phyloP scores from a whole-genome alignment of 2,888 invertebrate species.

The Zaprionus lineosus region DNA sequence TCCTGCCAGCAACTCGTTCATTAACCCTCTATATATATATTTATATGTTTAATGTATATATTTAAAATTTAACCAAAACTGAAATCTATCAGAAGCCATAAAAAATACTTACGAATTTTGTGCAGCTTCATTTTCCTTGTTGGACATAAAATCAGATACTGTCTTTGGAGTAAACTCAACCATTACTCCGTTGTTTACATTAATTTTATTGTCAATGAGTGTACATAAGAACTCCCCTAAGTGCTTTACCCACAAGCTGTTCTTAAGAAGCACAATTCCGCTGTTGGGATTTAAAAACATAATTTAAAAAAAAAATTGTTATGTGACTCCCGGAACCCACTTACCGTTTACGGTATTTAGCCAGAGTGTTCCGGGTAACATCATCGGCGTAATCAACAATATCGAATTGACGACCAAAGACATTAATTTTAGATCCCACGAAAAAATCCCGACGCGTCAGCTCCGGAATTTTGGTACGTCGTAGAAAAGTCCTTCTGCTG shows the following conservation, averaged over 20 bases:
- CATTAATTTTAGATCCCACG: constrained; percentile 88
- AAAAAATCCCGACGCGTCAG: constrained; percentile 87
- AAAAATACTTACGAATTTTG: constrained; percentile 85
- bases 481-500: constrained; percentile 85
- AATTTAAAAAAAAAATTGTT: too few species aligned
- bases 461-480: constrained; percentile 87
- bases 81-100: too few species aligned
- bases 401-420: constrained; percentile 89
- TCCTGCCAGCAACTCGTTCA: constrained; percentile 75
- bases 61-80: too few species aligned
- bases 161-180: constrained; percentile 86
- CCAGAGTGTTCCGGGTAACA: constrained; percentile 84
- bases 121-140: constrained; percentile 84
- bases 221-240: constrained; percentile 89
- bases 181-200: constrained; percentile 89
- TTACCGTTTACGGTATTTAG: constrained; percentile 87
- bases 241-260: constrained; percentile 86
- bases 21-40: constrained; percentile 63
- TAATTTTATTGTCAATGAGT: constrained; percentile 86
- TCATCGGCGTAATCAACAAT: constrained; percentile 89
- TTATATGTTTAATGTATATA: too few species aligned
- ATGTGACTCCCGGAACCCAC: constrained; percentile 33
- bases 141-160: constrained; percentile 86
- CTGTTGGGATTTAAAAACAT: too few species aligned
- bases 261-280: constrained; percentile 91